Percentiles rank a stretch among this genome's conserved stretches.
Conservation (phyloP, 2,113 vertebrate species). For the Tapirus terrestris region DNA sequence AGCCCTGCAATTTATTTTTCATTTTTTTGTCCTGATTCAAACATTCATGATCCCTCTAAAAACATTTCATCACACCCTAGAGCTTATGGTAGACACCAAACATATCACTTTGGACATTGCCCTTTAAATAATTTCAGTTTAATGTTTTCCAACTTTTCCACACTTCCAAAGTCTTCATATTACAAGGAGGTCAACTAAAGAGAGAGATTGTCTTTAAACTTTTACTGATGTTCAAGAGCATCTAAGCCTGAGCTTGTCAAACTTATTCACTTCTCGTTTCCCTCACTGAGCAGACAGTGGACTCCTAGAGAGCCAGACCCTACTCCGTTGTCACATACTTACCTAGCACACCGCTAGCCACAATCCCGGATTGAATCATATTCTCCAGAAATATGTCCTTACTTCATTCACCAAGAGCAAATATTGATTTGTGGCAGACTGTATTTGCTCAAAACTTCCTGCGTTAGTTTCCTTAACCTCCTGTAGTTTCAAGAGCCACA, state of each 20-base stretch:
- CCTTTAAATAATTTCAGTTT: constrained; percentile 58
- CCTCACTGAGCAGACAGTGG: neutral
- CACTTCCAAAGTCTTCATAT: neutral
- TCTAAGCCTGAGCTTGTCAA: neutral
- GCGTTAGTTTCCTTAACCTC: neutral
- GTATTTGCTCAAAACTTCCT: neutral
- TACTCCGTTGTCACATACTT: neutral
- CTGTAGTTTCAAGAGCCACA: neutral
- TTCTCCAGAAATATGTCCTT: neutral
- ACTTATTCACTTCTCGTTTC: neutral
- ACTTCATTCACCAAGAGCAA: neutral
- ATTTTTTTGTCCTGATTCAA: constrained; percentile 64
- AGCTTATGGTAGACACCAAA: constrained; percentile 27
- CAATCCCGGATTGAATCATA: neutral
- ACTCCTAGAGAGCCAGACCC: neutral
- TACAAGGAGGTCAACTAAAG: constrained; percentile 10
- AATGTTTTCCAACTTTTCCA: constrained; percentile 50
- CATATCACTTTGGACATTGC: neutral
- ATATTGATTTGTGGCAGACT: neutral
- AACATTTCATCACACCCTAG: constrained; percentile 62
- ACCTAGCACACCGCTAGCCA: neutral
- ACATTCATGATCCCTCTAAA: constrained; percentile 56
- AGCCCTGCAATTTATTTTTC: constrained; percentile 58
- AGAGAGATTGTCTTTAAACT: constrained; percentile 6
- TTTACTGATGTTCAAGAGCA: neutral